A percentile compares a stretch with the other conserved stretches of the same genome.
phyloP scores from a whole-genome alignment of 2,113 vertebrate genomes.

The Ammospiza caudacuta region DNA sequence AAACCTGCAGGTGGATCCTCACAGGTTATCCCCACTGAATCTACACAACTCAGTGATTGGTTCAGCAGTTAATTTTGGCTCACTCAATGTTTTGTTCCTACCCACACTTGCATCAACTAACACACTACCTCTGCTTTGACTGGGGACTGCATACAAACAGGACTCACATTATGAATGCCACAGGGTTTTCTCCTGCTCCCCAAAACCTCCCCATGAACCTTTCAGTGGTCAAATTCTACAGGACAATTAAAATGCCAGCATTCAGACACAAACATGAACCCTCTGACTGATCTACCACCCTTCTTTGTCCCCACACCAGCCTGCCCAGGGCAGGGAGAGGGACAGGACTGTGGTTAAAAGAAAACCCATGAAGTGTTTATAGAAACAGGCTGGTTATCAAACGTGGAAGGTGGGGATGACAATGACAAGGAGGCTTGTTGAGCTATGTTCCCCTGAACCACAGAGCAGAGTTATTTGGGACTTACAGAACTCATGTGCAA shows the following conservation, averaged over 20 bases:
- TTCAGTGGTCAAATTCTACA: not conserved
- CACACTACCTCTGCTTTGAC: not conserved
- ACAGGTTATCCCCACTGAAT: not conserved
- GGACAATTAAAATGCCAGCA: not conserved
- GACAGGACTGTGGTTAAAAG: not conserved
- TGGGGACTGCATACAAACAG: not conserved
- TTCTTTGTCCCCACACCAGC: not conserved
- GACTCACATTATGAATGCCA: not conserved
- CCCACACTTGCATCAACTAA: not conserved
- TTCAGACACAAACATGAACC: not conserved
- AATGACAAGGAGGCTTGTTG: not conserved
- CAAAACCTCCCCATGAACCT: not conserved
- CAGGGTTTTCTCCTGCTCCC: not conserved
- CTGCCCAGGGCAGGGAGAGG: not conserved
- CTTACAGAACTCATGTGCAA: not conserved
- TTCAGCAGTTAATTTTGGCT: conserved; percentile 17
- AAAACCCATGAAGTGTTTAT: not conserved
- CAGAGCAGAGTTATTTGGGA: not conserved
- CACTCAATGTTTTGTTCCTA: not conserved
- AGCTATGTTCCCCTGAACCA: not conserved
- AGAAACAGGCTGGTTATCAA: not conserved
- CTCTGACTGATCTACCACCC: not conserved
- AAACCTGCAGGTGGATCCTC: not conserved
- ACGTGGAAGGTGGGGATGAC: not conserved
- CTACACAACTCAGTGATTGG: not conserved